Evolutionary conservation across 1,140 invertebrate species (phyloP).

Genomic region (Zaprionus nigranus): DNA sequence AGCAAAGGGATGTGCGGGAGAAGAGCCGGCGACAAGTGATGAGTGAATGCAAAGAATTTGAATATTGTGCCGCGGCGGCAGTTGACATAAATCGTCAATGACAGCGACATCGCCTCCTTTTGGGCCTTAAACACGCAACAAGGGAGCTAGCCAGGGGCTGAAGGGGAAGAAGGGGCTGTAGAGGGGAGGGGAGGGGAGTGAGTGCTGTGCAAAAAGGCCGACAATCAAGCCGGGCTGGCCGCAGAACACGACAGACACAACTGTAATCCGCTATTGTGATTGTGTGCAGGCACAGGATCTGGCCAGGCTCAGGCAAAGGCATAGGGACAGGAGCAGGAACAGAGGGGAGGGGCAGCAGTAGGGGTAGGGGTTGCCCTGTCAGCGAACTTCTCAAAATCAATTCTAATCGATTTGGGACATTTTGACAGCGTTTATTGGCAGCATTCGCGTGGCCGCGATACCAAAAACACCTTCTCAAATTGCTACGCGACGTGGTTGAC

Average conservation of each 20-base stretch:
- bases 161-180: neutral
- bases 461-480: conserved; percentile 64
- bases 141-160: neutral
- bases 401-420: conserved; percentile 82
- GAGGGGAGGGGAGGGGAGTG: neutral
- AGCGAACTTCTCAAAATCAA: conserved; percentile 73
- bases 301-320: neutral
- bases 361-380: conserved; percentile 46
- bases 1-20: conserved; percentile 15
- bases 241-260: conserved; percentile 78
- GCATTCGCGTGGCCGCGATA: conserved; percentile 75
- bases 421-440: conserved; percentile 82
- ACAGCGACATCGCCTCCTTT: conserved; percentile 81
- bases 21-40: conserved; percentile 73
- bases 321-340: neutral
- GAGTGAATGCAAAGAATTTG: conserved; percentile 83
- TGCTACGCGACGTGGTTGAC: conserved; percentile 20
- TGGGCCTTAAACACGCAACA: conserved; percentile 74
- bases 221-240: conserved; percentile 49
- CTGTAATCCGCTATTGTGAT: conserved; percentile 76
- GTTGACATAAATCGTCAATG: conserved; percentile 83
- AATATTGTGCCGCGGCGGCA: conserved; percentile 78
- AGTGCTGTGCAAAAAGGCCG: conserved; percentile 36
- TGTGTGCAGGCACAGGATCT: conserved; percentile 43
- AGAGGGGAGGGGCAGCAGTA: neutral